Evolutionary conservation across 2,113 vertebrate species (phyloP).

Genomic region (Eonycteris spelaea): DNA sequence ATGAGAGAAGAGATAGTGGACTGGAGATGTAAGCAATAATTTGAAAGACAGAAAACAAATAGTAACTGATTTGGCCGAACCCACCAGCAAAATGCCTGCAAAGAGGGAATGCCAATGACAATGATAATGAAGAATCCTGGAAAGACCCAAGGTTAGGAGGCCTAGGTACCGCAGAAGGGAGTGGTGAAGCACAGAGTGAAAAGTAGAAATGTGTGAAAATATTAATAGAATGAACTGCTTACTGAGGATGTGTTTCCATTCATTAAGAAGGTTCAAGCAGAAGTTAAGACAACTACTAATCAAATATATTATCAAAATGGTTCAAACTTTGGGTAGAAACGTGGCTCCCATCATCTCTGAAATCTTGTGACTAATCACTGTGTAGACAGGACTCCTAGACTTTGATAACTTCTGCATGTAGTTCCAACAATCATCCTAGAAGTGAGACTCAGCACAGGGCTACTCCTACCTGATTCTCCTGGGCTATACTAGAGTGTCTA

Average conservation of each 20-base stretch:
- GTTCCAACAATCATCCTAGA: not conserved
- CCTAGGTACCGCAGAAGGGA: not conserved
- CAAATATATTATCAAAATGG: not conserved
- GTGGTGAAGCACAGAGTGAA: not conserved
- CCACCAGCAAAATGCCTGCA: not conserved
- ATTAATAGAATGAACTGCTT: not conserved
- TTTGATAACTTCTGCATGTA: not conserved
- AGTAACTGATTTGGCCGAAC: not conserved
- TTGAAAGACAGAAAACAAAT: not conserved
- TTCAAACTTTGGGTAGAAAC: not conserved
- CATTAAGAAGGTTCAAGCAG: not conserved
- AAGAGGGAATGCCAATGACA: not conserved
- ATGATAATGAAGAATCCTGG: not conserved
- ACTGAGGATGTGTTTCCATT: not conserved
- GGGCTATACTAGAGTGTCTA: not conserved
- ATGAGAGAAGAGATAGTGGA: not conserved
- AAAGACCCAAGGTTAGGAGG: not conserved
- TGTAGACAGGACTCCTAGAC: not conserved
- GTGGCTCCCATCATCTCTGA: not conserved
- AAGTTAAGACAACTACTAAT: not conserved
- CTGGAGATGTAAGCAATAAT: not conserved
- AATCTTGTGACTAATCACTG: not conserved
- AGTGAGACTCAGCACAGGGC: not conserved
- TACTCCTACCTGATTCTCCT: not conserved
- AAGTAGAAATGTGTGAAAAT: not conserved